Base-by-base conservation (phyloP, 2,888 invertebrate species). In the Nymphalis polychloros region DNA sequence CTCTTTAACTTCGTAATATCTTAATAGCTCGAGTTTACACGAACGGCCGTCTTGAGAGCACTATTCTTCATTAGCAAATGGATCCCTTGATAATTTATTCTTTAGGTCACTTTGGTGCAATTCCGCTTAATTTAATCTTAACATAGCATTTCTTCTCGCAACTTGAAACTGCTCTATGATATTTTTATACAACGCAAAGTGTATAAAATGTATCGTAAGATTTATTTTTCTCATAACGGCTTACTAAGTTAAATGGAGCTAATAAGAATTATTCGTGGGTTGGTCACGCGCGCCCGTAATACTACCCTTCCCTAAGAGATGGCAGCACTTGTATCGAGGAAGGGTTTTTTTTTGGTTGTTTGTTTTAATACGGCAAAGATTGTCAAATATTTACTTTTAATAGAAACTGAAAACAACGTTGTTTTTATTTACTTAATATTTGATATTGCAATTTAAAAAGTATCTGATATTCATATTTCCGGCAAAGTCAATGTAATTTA, bases 91-190 rank as follows among this genome's bases (percentile, higher is more conserved):
- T 89, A 87, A 89, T 90, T 90, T 89, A 91, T 90, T 89, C 90
- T 90, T 90, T 78, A 81, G 91, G 92, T 91, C 91, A 90, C 91
- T 90, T 88, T 77, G 88, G 89, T 84, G 84, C 88, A 86, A 86
- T 89, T 90, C 88, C 84, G 88, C 86, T 85, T 88, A 90, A 90
- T 90, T 91, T 89, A 90, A 90, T 89, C 83, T 83, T 75, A 88
- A 90, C 85, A 89, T 87, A 76, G 81, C 78, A 23, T 52, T 52
- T 52, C 5, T 13, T 52, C 5, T 20, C 0, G 19, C 20, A 19
- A 20, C 16, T 52, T 27, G 27, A 52, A 52, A 52, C 10, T 52
- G 23, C 0, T 16, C 6, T 52, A 52, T 10, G 57, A 35, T 35
- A 13, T 55, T 62, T 62, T 35, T 31, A 62, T 62, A 1, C 19